phyloP scores from a whole-genome alignment of 2,113 vertebrate species.

The Lophochroa leadbeateri region DNA sequence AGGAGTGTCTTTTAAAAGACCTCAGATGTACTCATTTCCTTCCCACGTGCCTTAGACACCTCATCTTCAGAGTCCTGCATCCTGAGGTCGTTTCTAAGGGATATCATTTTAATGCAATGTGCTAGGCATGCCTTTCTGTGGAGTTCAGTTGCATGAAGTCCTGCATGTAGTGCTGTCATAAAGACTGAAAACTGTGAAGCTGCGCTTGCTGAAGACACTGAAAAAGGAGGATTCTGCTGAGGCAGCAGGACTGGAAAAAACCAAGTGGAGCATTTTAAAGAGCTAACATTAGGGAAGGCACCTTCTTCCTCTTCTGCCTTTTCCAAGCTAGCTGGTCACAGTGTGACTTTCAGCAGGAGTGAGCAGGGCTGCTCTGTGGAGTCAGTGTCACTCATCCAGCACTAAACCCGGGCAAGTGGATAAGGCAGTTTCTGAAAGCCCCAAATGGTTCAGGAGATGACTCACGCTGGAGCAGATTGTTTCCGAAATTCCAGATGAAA shows the following conservation, averaged over 20 bases:
- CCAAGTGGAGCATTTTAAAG: background rate
- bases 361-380: background rate
- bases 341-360: background rate
- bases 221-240: background rate
- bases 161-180: background rate
- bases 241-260: background rate
- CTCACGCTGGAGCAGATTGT: constrained; percentile 36
- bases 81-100: background rate
- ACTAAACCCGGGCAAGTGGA: background rate
- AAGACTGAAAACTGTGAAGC: background rate
- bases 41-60: background rate
- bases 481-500: constrained; percentile 57
- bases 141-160: background rate
- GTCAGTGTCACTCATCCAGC: background rate
- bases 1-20: constrained; percentile 5
- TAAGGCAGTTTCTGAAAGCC: constrained; percentile 3
- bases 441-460: constrained; percentile 52
- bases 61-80: background rate
- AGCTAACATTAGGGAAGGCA: background rate
- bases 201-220: background rate
- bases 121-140: background rate
- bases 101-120: background rate
- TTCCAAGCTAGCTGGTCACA: background rate
- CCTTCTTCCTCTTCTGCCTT: background rate
- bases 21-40: constrained; percentile 29